These are phyloP conservation scores for Botia kubotai DNA, from an alignment of 2,797 vertebrate species.

Conservation along the genomic window DNA sequence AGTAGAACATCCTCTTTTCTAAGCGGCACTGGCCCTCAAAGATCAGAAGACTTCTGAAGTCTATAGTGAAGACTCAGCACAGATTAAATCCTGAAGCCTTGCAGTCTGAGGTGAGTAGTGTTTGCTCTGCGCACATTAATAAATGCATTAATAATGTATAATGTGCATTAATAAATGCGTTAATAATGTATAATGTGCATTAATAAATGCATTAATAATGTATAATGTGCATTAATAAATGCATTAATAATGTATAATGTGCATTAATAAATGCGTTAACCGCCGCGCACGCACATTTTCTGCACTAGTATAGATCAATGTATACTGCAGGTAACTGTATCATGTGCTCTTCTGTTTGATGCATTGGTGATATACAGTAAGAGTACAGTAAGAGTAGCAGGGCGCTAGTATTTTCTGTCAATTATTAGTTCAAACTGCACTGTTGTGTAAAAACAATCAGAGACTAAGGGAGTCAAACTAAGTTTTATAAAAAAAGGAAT, in stretches of 20 bases:
- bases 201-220: background rate
- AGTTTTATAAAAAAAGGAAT: too few species aligned
- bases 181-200: background rate
- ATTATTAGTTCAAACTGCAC: too few species aligned
- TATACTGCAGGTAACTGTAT: background rate
- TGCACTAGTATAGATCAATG: background rate
- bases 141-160: background rate
- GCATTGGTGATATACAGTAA: background rate
- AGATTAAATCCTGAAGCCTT: background rate
- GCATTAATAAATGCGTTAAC: background rate
- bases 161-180: too few species aligned
- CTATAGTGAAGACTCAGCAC: background rate
- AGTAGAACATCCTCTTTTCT: background rate
- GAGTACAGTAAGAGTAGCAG: background rate
- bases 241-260: too few species aligned
- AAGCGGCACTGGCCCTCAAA: background rate
- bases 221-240: background rate
- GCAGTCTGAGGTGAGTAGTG: constrained; percentile 44
- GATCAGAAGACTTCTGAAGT: background rate
- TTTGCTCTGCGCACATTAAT: background rate
- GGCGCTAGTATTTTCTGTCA: too few species aligned
- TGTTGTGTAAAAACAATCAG: too few species aligned
- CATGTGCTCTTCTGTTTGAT: background rate
- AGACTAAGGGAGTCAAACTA: too few species aligned
- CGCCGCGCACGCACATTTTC: background rate